phyloP scores from a whole-genome alignment of 2,888 invertebrate genomes.

The Timema podura region DNA sequence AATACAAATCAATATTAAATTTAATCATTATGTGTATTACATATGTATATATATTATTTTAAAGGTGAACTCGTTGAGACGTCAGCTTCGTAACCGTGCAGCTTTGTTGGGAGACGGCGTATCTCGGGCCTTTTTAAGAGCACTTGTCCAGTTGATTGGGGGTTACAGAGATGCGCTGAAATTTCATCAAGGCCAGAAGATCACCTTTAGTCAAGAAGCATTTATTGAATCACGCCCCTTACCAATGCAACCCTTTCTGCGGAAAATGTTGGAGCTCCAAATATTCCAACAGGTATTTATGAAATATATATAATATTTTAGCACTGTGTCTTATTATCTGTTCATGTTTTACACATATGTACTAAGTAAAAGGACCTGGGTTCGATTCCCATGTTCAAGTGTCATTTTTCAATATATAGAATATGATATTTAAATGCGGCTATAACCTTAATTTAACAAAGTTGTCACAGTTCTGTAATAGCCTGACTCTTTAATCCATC shows the following conservation, averaged over 20 bases:
- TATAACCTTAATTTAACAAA: no score
- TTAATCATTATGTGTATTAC: constrained; percentile 30
- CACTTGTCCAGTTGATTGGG: constrained; percentile 90
- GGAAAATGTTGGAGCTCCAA: constrained; percentile 87
- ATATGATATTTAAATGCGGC: no score
- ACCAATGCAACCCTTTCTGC: constrained; percentile 82
- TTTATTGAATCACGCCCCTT: constrained; percentile 83
- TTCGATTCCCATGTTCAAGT: no score
- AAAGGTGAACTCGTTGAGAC: constrained; percentile 69
- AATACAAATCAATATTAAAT: not conserved
- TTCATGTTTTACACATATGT: no score
- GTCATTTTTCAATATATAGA: no score
- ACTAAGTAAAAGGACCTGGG: no score
- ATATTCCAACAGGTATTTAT: constrained; percentile 81
- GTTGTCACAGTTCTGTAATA: no score
- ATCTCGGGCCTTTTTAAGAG: constrained; percentile 85
- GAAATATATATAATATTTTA: no score
- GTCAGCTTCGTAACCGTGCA: constrained; percentile 70
- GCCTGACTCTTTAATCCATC: no score
- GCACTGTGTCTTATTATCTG: no score
- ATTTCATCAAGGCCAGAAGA: constrained; percentile 65
- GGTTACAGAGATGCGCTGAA: constrained; percentile 89
- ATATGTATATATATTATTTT: constrained; percentile 25
- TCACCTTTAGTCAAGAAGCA: constrained; percentile 80
- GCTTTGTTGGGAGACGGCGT: constrained; percentile 85